Evolutionary conservation across 2,797 vertebrate species (phyloP).

Genomic region (Macroramphosus scolopax): DNA sequence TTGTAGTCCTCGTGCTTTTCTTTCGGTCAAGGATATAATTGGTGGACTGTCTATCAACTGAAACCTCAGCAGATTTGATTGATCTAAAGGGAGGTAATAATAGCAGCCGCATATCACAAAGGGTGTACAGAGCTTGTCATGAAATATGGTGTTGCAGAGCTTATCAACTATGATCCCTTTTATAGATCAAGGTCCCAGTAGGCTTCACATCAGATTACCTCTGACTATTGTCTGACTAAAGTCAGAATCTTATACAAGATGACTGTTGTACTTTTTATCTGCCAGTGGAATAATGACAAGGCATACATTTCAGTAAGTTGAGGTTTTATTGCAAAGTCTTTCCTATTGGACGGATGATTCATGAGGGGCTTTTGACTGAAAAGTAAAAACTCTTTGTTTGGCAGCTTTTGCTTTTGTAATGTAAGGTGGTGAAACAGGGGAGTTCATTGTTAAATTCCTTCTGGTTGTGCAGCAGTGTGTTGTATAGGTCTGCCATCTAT

Average conservation of each 20-base stretch:
- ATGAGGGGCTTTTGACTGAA: conserved; percentile 22
- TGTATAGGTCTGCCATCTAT: conserved; percentile 84
- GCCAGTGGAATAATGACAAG: conserved; percentile 27
- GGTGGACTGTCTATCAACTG: conserved; percentile 48
- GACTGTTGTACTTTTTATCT: conserved; percentile 16
- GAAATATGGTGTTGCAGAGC: no score
- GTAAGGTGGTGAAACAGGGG: conserved; percentile 22
- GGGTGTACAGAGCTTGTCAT: conserved; percentile 22
- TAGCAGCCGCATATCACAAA: conserved; percentile 32
- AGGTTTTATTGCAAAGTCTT: conserved; percentile 38
- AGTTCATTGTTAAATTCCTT: conserved; percentile 38
- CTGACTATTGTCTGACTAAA: conserved; percentile 41
- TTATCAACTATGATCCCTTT: no score
- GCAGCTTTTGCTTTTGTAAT: conserved; percentile 44
- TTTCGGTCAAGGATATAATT: conserved; percentile 62
- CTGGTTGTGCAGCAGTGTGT: conserved; percentile 36
- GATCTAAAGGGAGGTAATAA: conserved; percentile 43
- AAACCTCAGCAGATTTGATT: conserved; percentile 60
- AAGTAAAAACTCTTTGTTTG: conserved; percentile 28
- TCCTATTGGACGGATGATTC: conserved; percentile 32
- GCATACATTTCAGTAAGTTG: conserved; percentile 26
- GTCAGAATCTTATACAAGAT: conserved; percentile 20
- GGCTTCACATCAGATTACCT: conserved; percentile 30
- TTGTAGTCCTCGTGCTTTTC: conserved; percentile 53
- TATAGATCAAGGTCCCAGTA: conserved; percentile 19